Percentiles rank a stretch among this genome's conserved stretches.
Evolutionary conservation across 2,113 vertebrate genomes (phyloP).

Genomic region (Pithys albifrons): DNA sequence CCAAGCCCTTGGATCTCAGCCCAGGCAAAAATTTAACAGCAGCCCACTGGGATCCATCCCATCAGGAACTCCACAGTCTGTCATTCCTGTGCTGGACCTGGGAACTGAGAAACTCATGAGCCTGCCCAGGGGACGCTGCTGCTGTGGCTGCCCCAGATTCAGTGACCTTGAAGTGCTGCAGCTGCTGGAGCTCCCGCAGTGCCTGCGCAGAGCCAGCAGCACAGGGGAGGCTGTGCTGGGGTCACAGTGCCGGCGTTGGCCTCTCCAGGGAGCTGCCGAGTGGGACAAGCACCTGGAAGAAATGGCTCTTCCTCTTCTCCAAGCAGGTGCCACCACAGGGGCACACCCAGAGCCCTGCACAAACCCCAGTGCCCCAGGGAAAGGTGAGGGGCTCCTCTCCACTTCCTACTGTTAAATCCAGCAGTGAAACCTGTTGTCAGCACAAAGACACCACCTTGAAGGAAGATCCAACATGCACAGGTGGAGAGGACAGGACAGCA

Average conservation of each 20-base stretch:
- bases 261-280: not conserved
- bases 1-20: not conserved
- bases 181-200: not conserved
- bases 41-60: not conserved
- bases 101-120: not conserved
- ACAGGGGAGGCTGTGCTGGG: not conserved
- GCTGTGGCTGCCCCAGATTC: slow-evolving; percentile 63
- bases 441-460: not conserved
- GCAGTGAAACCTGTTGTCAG: not conserved
- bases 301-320: not conserved
- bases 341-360: not conserved
- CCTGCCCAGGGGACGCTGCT: not conserved
- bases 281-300: not conserved
- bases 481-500: not conserved
- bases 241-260: not conserved
- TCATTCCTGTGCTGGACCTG: not conserved
- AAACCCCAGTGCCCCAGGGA: fast-evolving
- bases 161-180: slow-evolving; percentile 57
- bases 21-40: not conserved
- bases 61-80: not conserved
- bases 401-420: not conserved
- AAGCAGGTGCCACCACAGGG: not conserved
- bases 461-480: fast-evolving
- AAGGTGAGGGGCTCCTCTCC: not conserved
- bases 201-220: not conserved